Evolutionary conservation across 2,888 invertebrate genomes (phyloP).

Genomic region (Pristionchus japonicus): DNA sequence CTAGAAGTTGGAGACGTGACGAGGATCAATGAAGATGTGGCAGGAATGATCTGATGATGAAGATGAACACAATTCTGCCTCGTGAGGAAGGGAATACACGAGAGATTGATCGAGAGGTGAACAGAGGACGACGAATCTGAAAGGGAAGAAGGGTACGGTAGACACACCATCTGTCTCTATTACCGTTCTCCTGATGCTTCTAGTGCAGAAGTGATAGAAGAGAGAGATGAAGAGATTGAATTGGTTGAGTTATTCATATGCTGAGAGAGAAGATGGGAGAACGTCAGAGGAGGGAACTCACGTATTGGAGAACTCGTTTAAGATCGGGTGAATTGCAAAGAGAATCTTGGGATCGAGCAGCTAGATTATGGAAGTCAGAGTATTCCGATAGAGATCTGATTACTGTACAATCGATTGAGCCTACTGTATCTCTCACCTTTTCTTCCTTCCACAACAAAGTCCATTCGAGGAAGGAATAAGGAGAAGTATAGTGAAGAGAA

Average conservation of each 20-base stretch:
- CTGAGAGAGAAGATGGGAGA: background rate
- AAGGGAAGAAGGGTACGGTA: background rate
- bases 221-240: background rate
- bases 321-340: constrained; percentile 43
- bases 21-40: constrained; percentile 41
- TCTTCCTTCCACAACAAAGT: constrained; percentile 13
- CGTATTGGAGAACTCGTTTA: background rate
- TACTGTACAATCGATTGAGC: too few relatives aligned
- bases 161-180: background rate
- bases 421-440: background rate
- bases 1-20: constrained; percentile 18
- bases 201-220: constrained; percentile 22
- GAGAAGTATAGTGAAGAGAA: background rate
- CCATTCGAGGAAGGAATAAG: background rate
- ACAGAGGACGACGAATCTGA: constrained; percentile 45
- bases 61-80: constrained; percentile 40
- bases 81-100: constrained; percentile 27
- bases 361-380: constrained; percentile 23
- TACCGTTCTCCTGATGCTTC: constrained; percentile 39
- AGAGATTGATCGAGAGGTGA: background rate
- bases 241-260: constrained; percentile 5
- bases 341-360: background rate
- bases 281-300: background rate
- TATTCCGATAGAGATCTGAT: constrained; percentile 21
- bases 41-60: background rate